Base-by-base conservation (phyloP, 2,888 invertebrate species). In the Silvanus unidentatus region DNA sequence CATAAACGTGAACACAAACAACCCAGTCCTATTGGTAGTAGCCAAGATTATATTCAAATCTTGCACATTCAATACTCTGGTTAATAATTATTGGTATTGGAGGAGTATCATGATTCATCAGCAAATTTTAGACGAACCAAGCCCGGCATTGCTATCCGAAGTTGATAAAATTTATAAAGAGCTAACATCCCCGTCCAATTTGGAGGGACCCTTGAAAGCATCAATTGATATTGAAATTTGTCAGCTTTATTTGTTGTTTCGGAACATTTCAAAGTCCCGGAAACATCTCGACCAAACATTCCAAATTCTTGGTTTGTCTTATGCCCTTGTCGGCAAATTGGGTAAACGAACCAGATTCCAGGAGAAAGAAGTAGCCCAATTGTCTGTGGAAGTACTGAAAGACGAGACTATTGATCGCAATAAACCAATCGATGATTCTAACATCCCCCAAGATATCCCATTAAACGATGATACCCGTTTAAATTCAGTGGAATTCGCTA, bases 271-370 rank as follows among this genome's bases (percentile, higher is more conserved):
- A 30, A 79, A 80, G 56, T 82, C 86, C 0, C 81, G 84, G 42
- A 78, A 82, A 48, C 78, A 84, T 60, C 73, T 94, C 42, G 70
- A 76, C 4, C 73, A 74, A 37, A 85, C 88, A 0, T 76, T 78
- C 52, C 73, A 79, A 35, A 66, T 80, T 32, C 74, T 87, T 16
- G 80, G 82, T 3, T 68, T 95, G 34, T 77, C 78, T 36, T 71
- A 91, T 34, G 77, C 82, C 57, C 75, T 93, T 2, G 66, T 75
- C 74, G 90, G 93, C 55, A 80, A 86, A 28, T 72, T 97, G 54
- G 97, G 97, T 0, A 88, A 89, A 66, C 79, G 97, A 50, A 98
- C 98, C 6, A 86, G 85, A 60, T 93, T 82, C 66, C 98, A 99
- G 68, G 78, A 84, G 56, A 83, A 82, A 35, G 78, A 85, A 27